Percentiles rank a stretch among this genome's conserved stretches.
phyloP scores from a whole-genome alignment of 2,888 invertebrate species.

The Drosophila anomelani region DNA sequence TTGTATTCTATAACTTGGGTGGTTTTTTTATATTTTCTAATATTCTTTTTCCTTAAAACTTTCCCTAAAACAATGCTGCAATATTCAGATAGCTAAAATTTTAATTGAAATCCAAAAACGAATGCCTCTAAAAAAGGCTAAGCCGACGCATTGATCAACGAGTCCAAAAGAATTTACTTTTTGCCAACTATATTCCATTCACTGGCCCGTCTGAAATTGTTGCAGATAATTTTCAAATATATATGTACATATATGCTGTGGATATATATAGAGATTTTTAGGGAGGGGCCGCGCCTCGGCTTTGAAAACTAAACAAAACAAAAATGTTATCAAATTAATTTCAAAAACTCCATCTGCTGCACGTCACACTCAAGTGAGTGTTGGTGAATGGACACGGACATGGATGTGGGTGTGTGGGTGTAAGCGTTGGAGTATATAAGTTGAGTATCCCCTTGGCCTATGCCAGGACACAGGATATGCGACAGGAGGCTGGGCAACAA shows the following conservation, averaged over 20 bases:
- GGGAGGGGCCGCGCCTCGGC: constrained; percentile 39
- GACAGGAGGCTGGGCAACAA: constrained; percentile 51
- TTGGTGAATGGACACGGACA: constrained; percentile 15
- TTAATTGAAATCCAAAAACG: constrained; percentile 2
- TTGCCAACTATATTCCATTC: constrained; percentile 5
- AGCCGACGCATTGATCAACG: constrained; percentile 3
- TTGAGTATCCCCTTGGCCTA: constrained; percentile 35
- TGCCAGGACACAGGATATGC: constrained; percentile 11
- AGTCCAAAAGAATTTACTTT: constrained; percentile 6
- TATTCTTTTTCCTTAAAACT: neutral
- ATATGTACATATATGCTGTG: neutral
- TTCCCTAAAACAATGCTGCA: neutral
- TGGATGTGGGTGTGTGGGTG: neutral
- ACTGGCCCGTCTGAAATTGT: constrained; percentile 1
- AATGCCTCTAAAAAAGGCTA: constrained; percentile 2
- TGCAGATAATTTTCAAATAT: constrained; percentile 27
- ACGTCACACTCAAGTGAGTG: constrained; percentile 62
- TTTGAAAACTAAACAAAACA: constrained; percentile 36
- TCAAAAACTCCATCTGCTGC: constrained; percentile 78
- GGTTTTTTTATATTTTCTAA: neutral
- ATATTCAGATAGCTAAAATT: neutral
- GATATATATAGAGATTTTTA: constrained; percentile 15
- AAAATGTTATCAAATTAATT: constrained; percentile 75
- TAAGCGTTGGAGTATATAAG: constrained; percentile 20
- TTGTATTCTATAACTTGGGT: neutral